These are phyloP conservation scores for Mustela lutreola DNA, from an alignment of 2,113 vertebrate genomes.

Conservation along the genomic window DNA sequence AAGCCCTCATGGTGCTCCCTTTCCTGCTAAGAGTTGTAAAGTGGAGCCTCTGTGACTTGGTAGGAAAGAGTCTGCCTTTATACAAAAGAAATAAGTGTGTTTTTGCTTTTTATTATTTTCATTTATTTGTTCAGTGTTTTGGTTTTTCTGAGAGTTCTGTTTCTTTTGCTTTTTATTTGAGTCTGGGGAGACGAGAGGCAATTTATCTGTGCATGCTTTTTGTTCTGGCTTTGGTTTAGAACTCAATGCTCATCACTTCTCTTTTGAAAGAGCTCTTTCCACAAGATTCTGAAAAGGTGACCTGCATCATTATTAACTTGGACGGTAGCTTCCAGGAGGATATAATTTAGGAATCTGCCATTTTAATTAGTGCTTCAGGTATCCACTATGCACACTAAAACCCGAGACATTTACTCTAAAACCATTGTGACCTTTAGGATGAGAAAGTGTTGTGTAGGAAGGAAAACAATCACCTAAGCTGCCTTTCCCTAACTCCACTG, in stretches of 20 bases:
- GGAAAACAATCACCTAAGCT: background rate
- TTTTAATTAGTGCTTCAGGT: background rate
- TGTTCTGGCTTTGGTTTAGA: conserved; percentile 4
- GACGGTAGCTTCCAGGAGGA: background rate
- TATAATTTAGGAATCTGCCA: background rate
- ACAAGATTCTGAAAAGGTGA: background rate
- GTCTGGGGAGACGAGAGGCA: background rate
- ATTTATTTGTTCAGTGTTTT: conserved; percentile 13
- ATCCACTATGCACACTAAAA: background rate
- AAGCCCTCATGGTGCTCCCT: background rate
- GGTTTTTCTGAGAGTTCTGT: background rate
- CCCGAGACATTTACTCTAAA: background rate
- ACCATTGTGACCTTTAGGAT: background rate
- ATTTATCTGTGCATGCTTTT: background rate
- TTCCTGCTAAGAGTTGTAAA: background rate
- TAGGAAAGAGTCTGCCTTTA: background rate
- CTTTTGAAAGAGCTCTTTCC: background rate
- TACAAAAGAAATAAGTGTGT: background rate
- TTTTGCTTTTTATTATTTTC: background rate
- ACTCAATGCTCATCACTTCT: background rate
- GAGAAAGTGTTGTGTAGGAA: background rate
- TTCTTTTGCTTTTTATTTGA: background rate
- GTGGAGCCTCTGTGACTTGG: background rate
- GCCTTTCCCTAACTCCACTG: background rate
- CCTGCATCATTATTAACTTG: background rate